These are phyloP conservation scores for Dermatemys mawii DNA, from an alignment of 2,113 vertebrate species.

Conservation along the genomic window DNA sequence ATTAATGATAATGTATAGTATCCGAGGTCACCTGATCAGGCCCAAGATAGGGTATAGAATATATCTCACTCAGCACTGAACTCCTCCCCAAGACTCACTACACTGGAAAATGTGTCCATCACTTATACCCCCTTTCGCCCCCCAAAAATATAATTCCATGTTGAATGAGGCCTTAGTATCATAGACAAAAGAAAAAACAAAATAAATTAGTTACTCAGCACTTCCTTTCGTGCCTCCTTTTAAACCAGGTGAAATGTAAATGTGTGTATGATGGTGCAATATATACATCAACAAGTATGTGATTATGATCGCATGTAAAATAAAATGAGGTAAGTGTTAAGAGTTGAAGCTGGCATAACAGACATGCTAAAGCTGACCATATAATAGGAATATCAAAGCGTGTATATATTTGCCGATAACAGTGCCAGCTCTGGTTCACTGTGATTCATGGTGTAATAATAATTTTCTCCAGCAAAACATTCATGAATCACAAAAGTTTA, in stretches of 20 bases:
- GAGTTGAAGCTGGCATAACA: not conserved
- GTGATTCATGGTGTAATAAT: not conserved
- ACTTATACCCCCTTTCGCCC: not conserved
- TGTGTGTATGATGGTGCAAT: not conserved
- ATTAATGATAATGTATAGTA: fast-evolving
- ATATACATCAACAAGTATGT: not conserved
- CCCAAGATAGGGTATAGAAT: not conserved
- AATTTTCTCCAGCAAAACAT: not conserved
- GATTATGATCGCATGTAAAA: no score
- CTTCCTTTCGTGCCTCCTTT: not conserved
- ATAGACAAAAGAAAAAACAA: not conserved
- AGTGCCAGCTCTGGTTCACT: not conserved
- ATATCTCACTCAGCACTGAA: not conserved
- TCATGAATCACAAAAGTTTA: not conserved
- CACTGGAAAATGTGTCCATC: not conserved
- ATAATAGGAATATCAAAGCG: not conserved
- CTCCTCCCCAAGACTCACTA: not conserved
- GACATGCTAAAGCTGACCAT: not conserved
- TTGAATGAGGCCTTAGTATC: not conserved
- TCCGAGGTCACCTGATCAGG: not conserved
- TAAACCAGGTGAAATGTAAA: not conserved
- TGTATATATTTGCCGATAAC: not conserved
- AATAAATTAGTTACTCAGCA: not conserved
- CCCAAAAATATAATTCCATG: not conserved
- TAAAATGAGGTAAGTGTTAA: not conserved